Evolutionary conservation across 2,113 vertebrate species (phyloP).

Genomic region (Syngnathus floridae): DNA sequence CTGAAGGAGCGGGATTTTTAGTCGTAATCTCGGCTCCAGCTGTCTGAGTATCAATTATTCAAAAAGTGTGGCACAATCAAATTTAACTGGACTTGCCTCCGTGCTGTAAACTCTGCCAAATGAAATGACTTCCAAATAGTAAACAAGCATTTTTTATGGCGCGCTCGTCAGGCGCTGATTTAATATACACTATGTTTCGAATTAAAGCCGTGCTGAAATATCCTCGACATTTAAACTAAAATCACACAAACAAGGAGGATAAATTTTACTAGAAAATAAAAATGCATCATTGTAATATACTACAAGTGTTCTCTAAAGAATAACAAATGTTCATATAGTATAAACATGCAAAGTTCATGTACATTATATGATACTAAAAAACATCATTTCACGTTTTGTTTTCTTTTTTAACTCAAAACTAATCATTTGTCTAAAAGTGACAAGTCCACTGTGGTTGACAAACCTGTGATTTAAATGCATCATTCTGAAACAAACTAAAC

Average conservation of each 20-base stretch:
- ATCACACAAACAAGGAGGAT: neutral
- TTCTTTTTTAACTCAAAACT: neutral
- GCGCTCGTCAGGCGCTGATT: neutral
- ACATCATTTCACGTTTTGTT: neutral
- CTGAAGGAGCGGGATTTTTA: neutral
- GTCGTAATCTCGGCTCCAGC: neutral
- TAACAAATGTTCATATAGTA: neutral
- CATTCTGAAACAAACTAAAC: no score
- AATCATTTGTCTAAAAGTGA: neutral
- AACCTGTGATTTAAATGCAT: no score
- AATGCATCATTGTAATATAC: neutral
- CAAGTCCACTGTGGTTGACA: neutral
- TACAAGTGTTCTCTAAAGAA: neutral
- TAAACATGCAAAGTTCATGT: neutral
- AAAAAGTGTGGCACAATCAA: conserved; percentile 11
- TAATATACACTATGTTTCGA: neutral
- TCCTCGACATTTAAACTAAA: neutral
- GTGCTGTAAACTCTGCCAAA: conserved; percentile 1
- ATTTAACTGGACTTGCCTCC: conserved; percentile 6
- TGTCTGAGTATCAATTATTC: conserved; percentile 12
- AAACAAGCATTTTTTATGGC: neutral
- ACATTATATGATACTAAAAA: neutral
- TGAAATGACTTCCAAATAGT: conserved; percentile 10
- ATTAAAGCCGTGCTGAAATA: neutral
- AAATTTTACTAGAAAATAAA: neutral